A percentile compares a stretch with the other conserved stretches of the same genome.
phyloP scores from a whole-genome alignment of 2,888 invertebrate species.

The Anarsia innoxiella region DNA sequence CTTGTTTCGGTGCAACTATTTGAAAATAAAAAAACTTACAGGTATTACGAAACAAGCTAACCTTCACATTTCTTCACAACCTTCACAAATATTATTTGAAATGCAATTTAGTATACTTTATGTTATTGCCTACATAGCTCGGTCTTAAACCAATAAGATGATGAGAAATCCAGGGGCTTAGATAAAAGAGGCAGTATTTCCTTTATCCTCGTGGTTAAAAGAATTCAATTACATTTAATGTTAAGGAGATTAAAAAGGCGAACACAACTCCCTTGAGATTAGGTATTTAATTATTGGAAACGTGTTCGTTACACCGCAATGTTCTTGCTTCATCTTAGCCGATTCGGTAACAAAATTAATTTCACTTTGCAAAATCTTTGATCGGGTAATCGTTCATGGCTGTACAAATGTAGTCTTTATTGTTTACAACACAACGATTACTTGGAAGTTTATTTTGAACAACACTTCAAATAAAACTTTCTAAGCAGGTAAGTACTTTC shows the following conservation, averaged over 20 bases:
- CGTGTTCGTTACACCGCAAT: constrained; percentile 29
- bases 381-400: constrained; percentile 17
- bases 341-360: constrained; percentile 29
- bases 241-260: constrained; percentile 66
- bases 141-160: constrained; percentile 55
- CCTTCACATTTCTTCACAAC: too few species aligned
- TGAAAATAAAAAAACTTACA: too few species aligned
- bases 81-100: too few species aligned
- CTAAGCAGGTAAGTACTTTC: too few species aligned
- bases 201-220: constrained; percentile 65
- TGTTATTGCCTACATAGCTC: constrained; percentile 41
- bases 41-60: too few species aligned
- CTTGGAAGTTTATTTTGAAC: background rate
- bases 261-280: constrained; percentile 58
- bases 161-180: constrained; percentile 48
- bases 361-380: constrained; percentile 29
- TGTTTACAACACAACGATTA: constrained; percentile 6
- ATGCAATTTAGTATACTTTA: too few species aligned
- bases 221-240: constrained; percentile 70
- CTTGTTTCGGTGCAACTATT: too few species aligned
- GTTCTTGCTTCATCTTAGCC: constrained; percentile 20
- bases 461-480: background rate
- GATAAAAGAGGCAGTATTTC: constrained; percentile 60
- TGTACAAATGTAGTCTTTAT: constrained; percentile 12
- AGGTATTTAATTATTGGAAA: constrained; percentile 56